A percentile compares a stretch with the other conserved stretches of the same genome.
These are phyloP conservation scores for Indicator indicator DNA, from an alignment of 2,113 vertebrate species.

Conservation along the genomic window DNA sequence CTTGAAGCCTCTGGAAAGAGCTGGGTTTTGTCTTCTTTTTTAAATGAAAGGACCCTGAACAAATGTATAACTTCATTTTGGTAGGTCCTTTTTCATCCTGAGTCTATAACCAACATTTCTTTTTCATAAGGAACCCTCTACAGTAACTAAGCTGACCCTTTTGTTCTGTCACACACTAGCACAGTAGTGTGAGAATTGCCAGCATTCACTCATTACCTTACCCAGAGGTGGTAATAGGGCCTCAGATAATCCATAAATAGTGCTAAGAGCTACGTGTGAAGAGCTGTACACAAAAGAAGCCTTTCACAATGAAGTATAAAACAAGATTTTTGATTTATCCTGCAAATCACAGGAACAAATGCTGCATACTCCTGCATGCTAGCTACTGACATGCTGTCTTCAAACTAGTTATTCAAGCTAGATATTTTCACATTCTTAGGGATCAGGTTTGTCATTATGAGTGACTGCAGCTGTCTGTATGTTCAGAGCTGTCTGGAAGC, in stretches of 20 bases:
- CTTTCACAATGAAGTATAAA: constrained; percentile 7
- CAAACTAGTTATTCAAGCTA: neutral
- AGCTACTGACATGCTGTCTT: neutral
- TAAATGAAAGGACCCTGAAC: constrained; percentile 24
- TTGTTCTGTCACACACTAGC: constrained; percentile 12
- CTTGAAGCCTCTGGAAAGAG: constrained; percentile 10
- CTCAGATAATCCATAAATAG: constrained; percentile 52
- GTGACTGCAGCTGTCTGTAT: neutral
- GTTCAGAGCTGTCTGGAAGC: neutral
- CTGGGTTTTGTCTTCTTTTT: constrained; percentile 6
- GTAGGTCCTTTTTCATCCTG: neutral
- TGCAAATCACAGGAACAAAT: constrained; percentile 12
- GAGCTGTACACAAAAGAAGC: constrained; percentile 43
- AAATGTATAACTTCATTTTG: constrained; percentile 3
- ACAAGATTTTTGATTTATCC: constrained; percentile 33
- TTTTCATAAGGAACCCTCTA: constrained; percentile 9
- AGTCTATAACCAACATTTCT: constrained; percentile 3
- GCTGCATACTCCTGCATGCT: neutral
- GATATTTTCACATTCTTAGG: neutral
- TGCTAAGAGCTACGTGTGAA: neutral
- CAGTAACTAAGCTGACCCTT: constrained; percentile 20
- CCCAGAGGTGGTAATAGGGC: constrained; percentile 3
- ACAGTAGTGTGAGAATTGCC: neutral
- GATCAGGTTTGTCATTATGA: neutral
- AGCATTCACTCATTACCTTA: constrained; percentile 46